Conservation (phyloP, 2,113 vertebrate species). For the Thalassarche chlororhynchos region DNA sequence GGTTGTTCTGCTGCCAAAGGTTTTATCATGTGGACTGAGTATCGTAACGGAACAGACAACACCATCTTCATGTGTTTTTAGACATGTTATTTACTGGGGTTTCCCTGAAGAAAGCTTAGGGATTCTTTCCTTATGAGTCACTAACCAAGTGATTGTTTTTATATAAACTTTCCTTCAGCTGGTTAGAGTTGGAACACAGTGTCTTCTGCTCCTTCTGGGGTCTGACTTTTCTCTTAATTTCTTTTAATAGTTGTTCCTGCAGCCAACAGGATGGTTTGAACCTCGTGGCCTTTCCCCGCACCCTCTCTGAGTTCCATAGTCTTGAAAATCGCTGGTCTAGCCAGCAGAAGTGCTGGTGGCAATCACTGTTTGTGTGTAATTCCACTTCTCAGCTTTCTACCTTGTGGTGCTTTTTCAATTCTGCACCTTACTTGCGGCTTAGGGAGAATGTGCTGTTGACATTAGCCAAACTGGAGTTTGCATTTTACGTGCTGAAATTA, state of each 20-base stretch:
- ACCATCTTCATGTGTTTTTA: conserved; percentile 71
- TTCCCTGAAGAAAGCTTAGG: conserved; percentile 80
- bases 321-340: background rate
- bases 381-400: background rate
- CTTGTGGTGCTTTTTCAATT: background rate
- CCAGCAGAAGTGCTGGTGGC: background rate
- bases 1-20: conserved; percentile 47
- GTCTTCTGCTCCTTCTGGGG: conserved; percentile 57
- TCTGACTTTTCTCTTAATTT: conserved; percentile 49
- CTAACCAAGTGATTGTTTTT: conserved; percentile 75
- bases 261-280: conserved; percentile 10
- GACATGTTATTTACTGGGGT: conserved; percentile 79
- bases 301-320: background rate
- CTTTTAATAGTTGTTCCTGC: conserved; percentile 50
- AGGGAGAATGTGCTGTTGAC: background rate
- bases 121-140: conserved; percentile 80
- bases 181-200: conserved; percentile 70
- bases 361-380: background rate
- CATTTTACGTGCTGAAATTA: background rate
- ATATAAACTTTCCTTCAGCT: conserved; percentile 80
- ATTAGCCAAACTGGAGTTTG: background rate
- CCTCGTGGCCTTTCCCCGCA: background rate
- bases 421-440: background rate
- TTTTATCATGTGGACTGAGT: conserved; percentile 63
- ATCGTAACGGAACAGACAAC: conserved; percentile 57